phyloP scores from a whole-genome alignment of 2,888 invertebrate genomes.

The Apantesis nais region DNA sequence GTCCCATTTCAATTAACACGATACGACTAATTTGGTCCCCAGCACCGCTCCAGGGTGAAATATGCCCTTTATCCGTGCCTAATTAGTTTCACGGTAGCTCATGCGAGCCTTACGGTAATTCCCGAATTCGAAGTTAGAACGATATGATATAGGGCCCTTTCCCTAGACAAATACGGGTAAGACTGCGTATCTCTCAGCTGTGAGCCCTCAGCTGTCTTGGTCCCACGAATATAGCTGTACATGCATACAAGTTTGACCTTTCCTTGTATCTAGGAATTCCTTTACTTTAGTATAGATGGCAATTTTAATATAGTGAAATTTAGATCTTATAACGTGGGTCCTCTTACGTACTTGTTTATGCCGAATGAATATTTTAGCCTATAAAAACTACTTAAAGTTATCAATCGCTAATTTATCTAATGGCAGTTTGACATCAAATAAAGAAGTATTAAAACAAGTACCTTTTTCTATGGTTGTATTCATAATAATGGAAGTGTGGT shows the following conservation, averaged over 20 bases:
- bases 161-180: constrained; percentile 13
- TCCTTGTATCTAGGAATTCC: background rate
- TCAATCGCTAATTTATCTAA: too few species aligned
- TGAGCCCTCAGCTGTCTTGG: background rate
- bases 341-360: background rate
- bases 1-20: constrained; percentile 49
- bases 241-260: background rate
- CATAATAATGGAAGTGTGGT: background rate
- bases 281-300: background rate
- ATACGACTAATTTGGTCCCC: constrained; percentile 50
- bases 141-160: constrained; percentile 29
- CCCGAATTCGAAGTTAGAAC: constrained; percentile 39
- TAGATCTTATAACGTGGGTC: background rate
- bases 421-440: background rate
- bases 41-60: constrained; percentile 45
- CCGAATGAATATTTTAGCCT: too few species aligned
- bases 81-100: constrained; percentile 52
- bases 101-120: constrained; percentile 48
- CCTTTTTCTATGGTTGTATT: background rate
- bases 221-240: background rate
- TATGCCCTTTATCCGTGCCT: constrained; percentile 51
- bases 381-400: too few species aligned
- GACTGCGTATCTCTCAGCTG: background rate
- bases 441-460: background rate
- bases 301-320: background rate